A percentile compares a stretch with the other conserved stretches of the same genome.
phyloP scores from a whole-genome alignment of 2,888 invertebrate species.

The Eulithis prunata region DNA sequence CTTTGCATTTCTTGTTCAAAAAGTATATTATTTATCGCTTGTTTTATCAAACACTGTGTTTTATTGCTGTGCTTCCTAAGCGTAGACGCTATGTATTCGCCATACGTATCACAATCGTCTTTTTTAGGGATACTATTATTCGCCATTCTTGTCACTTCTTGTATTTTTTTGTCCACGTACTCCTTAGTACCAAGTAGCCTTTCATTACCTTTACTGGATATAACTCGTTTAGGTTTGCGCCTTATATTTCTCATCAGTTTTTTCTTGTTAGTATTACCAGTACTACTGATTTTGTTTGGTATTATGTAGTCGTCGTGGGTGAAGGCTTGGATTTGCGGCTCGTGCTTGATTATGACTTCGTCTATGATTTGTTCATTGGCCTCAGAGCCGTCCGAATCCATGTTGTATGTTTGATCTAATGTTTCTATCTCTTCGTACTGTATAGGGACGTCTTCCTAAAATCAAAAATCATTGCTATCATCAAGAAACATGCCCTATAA shows the following conservation, averaged over 20 bases:
- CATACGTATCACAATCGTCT: constrained; percentile 77
- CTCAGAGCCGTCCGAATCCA: constrained; percentile 39
- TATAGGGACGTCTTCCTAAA: constrained; percentile 10
- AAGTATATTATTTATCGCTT: constrained; percentile 76
- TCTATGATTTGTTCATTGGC: constrained; percentile 40
- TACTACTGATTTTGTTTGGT: constrained; percentile 10
- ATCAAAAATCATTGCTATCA: not conserved
- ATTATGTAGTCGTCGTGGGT: constrained; percentile 3
- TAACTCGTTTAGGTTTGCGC: constrained; percentile 24
- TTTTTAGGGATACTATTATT: constrained; percentile 59
- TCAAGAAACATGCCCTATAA: not conserved
- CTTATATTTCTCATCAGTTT: constrained; percentile 28
- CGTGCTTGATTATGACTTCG: constrained; percentile 56
- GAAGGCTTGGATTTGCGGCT: constrained; percentile 44
- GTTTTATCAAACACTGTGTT: constrained; percentile 76
- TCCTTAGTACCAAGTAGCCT: constrained; percentile 4
- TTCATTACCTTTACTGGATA: not conserved
- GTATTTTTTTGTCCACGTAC: constrained; percentile 50
- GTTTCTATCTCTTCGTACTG: constrained; percentile 15
- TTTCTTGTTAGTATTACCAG: constrained; percentile 6
- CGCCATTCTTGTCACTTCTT: constrained; percentile 56
- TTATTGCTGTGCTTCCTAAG: constrained; percentile 75
- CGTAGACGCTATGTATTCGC: constrained; percentile 75
- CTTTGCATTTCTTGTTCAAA: constrained; percentile 80
- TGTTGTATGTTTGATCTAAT: constrained; percentile 21